Conservation (phyloP, 1,140 invertebrate species). For the Zaprionus africanus region DNA sequence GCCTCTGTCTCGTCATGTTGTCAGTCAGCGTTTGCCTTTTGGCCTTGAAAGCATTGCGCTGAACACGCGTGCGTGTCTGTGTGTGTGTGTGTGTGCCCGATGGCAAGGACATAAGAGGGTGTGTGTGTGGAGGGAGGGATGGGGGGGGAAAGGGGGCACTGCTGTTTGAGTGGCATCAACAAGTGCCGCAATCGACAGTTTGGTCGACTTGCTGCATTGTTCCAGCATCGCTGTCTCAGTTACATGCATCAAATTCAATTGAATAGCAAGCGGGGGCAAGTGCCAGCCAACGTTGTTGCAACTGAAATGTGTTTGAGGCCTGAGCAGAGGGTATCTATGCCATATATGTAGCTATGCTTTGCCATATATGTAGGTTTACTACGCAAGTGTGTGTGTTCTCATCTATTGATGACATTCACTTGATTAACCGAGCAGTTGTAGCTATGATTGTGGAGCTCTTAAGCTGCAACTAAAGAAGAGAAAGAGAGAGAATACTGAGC, state of each 20-base stretch:
- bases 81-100: neutral
- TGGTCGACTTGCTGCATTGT: slow-evolving; percentile 3
- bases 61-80: neutral
- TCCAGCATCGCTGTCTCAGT: slow-evolving; percentile 4
- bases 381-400: neutral
- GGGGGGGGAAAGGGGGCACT: no score
- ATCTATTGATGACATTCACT: neutral
- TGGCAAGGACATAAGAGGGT: neutral
- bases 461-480: neutral
- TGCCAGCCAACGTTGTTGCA: neutral
- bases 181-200: slow-evolving; percentile 4
- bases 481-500: no score
- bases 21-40: slow-evolving; percentile 4
- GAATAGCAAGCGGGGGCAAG: neutral
- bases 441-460: neutral
- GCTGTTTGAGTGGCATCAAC: slow-evolving; percentile 1
- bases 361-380: no score
- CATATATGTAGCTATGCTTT: no score
- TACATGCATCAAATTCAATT: slow-evolving; percentile 5
- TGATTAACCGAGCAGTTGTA: neutral
- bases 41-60: neutral
- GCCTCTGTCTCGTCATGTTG: slow-evolving; percentile 1
- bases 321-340: no score
- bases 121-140: neutral
- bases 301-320: neutral